Conservation (phyloP, 2,797 vertebrate species). For the Austrolebias charrua region DNA sequence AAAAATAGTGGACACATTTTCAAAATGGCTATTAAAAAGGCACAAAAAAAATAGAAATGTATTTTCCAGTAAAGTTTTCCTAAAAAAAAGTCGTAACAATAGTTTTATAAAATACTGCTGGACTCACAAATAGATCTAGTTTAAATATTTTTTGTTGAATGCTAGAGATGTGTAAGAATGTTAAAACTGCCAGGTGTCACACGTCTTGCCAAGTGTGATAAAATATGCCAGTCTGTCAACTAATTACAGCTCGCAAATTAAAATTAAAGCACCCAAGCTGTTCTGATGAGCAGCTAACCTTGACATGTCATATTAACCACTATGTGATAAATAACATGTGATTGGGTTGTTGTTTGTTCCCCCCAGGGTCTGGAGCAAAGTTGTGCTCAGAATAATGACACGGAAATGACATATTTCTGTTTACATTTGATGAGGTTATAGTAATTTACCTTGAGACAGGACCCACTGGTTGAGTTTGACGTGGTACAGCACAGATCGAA, state of each 20-base stretch:
- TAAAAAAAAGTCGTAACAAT: neutral
- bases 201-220: constrained; percentile 1
- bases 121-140: neutral
- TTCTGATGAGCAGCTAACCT: constrained; percentile 44
- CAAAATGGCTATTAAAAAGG: no score
- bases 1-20: no score
- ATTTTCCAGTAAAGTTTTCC: neutral
- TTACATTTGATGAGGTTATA: constrained; percentile 3
- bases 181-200: neutral
- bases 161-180: neutral
- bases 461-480: constrained; percentile 93
- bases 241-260: constrained; percentile 34
- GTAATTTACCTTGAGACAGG: constrained; percentile 89
- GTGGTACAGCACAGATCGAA: constrained; percentile 92
- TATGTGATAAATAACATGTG: constrained; percentile 28
- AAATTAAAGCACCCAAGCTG: constrained; percentile 39
- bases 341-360: neutral
- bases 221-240: constrained; percentile 16
- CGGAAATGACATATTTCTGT: constrained; percentile 21
- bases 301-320: constrained; percentile 46
- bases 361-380: neutral
- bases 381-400: constrained; percentile 28
- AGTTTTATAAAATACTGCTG: neutral
- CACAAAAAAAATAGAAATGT: no score
- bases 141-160: no score